Evolutionary conservation across 2,113 vertebrate genomes (phyloP), one percentile per base, ranked within the genome.

Genomic region (Peromyscus californicus): DNA sequence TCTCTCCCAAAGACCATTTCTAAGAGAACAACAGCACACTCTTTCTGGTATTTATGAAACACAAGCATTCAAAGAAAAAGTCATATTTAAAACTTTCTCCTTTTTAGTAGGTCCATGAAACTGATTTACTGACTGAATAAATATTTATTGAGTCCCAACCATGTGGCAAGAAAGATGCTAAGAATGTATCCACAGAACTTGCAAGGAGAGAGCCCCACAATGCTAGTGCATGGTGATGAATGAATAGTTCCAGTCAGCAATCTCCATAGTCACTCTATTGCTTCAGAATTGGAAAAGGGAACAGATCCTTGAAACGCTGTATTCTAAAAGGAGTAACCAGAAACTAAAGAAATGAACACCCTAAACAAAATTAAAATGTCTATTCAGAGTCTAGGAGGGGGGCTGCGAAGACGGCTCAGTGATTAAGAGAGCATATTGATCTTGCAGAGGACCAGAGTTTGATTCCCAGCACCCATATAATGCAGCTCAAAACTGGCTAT

Each of bases 51-150:
- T 29, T 93, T 75, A 74, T 86, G 39, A 88, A 54, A 72, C 26
- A 61, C 8, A 21, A 63, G n/a, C 61, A 13, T 86, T 93, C 86
- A 89, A 72, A 96, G 39, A 67, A 93, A 91, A 97, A 90, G 39
- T 26, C 24, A 91, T 79, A 21, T 31, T 96, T 93, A 96, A 89
- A 97, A 79, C 10, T 80, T 29, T 78, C 33, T 17, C 61, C 69
- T 89, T 91, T 36, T 95, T 33, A 95, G 22, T 76, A 72, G 45
- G 9, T 89, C 83, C 72, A 95, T 36, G 42, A 96, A 94, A 89
- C 21, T 13, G 26, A 93, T 87, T 84, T 33, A 48, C 67, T 79
- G 36, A 76, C 54, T 95, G 36, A 90, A 22, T 93, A 89, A 51
- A 33, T 84, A 95, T 29, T 91, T 95, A 69, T 0, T 82, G 57